phyloP scores from a whole-genome alignment of 2,888 invertebrate species.

The Sinotaia quadrata region DNA sequence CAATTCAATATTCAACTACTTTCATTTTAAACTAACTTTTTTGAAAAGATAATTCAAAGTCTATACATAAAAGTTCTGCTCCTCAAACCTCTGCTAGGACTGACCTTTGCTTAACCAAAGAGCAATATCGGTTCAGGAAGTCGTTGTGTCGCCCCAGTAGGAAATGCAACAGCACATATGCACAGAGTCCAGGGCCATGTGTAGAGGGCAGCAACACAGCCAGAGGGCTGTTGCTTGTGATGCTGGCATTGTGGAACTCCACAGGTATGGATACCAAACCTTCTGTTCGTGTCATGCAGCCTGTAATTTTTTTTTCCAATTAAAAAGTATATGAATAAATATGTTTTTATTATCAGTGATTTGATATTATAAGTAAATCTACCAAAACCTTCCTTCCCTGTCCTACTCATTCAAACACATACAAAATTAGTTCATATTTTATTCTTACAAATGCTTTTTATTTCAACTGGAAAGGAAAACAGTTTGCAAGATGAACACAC shows the following conservation, averaged over 20 bases:
- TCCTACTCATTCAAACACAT: too few relatives aligned
- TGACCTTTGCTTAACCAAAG: constrained; percentile 34
- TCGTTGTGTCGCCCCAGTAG: constrained; percentile 57
- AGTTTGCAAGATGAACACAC: background rate
- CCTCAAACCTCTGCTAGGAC: too few relatives aligned
- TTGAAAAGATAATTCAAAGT: too few relatives aligned
- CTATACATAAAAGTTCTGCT: too few relatives aligned
- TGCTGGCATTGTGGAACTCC: constrained; percentile 39
- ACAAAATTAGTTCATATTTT: background rate
- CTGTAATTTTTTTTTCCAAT: too few relatives aligned
- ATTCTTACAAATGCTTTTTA: background rate
- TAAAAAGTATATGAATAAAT: too few relatives aligned
- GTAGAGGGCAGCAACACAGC: constrained; percentile 43
- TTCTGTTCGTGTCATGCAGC: constrained; percentile 38
- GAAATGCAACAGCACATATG: constrained; percentile 56
- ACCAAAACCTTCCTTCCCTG: too few relatives aligned
- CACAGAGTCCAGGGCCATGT: constrained; percentile 55
- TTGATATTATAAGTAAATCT: too few relatives aligned
- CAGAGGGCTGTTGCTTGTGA: constrained; percentile 37
- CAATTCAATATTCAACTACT: too few relatives aligned
- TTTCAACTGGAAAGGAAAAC: background rate
- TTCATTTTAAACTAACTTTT: too few relatives aligned
- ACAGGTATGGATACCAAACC: constrained; percentile 41
- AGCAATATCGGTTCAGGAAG: constrained; percentile 50
- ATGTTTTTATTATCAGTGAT: too few relatives aligned